Evolutionary conservation across 2,113 vertebrate genomes (phyloP).

Genomic region (Malurus cyaneus): DNA sequence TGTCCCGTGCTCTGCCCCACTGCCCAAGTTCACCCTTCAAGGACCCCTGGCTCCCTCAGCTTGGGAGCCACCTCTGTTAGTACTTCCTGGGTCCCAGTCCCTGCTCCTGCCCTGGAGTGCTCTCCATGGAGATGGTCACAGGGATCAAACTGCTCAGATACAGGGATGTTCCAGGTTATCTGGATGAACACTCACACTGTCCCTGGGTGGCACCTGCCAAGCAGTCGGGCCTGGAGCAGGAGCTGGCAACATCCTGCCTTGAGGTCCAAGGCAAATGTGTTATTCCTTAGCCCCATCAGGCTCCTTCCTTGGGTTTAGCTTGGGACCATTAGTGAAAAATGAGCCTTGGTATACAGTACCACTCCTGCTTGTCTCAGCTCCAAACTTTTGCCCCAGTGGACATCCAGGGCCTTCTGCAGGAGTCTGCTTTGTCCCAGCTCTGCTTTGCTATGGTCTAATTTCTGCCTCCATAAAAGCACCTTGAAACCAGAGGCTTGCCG

Average conservation of each 20-base stretch:
- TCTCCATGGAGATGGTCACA: neutral
- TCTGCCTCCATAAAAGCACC: neutral
- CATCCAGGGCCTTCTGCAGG: neutral
- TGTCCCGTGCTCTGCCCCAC: neutral
- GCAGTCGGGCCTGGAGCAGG: neutral
- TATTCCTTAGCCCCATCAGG: neutral
- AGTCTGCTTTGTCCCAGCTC: neutral
- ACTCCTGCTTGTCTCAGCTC: neutral
- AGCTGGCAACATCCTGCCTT: neutral
- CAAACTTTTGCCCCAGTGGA: neutral
- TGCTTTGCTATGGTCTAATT: neutral
- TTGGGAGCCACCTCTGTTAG: neutral
- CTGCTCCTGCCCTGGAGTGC: neutral
- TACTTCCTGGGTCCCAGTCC: neutral
- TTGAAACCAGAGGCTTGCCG: neutral
- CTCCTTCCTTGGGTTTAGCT: neutral
- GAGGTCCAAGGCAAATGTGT: neutral
- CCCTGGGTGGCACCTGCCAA: neutral
- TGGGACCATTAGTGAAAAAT: neutral
- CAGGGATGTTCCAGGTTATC: neutral
- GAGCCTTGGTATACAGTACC: neutral
- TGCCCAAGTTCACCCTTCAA: neutral
- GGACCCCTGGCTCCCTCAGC: rapidly evolving
- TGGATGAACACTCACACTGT: neutral
- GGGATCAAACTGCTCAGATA: neutral